Conservation (phyloP, 2,113 vertebrate species). For the Xiphophorus maculatus region DNA sequence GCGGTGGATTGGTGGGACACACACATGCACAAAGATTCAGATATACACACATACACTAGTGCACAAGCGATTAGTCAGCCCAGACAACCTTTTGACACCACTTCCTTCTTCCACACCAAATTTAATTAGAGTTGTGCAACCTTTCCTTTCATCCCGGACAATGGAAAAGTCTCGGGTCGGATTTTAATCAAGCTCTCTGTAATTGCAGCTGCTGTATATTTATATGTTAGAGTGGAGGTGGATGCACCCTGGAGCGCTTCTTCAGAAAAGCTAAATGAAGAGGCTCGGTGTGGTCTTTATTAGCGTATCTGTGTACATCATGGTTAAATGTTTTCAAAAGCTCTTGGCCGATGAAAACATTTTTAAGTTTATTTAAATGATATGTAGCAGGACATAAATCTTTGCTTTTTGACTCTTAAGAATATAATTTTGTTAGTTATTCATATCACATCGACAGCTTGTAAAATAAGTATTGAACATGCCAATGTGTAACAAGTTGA, state of each 20-base stretch:
- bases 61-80: constrained; percentile 60
- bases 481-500: no score
- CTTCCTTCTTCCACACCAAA: constrained; percentile 64
- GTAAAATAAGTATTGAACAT: no score
- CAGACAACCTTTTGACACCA: constrained; percentile 65
- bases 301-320: constrained; percentile 10
- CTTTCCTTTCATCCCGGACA: constrained; percentile 69
- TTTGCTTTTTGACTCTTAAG: neutral
- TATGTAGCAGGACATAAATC: neutral
- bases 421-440: no score
- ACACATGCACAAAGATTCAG: neutral
- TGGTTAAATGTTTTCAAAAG: neutral
- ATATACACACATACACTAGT: constrained; percentile 3
- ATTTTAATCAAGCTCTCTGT: constrained; percentile 62
- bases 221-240: constrained; percentile 33
- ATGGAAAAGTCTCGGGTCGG: constrained; percentile 70
- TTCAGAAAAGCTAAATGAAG: constrained; percentile 17
- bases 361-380: neutral
- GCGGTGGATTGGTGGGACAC: constrained; percentile 16
- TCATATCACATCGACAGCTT: no score
- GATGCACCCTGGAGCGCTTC: constrained; percentile 21
- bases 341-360: constrained; percentile 12
- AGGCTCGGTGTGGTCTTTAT: neutral
- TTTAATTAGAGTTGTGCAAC: constrained; percentile 75
- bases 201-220: constrained; percentile 38